These are phyloP conservation scores for Pyrrhia umbra DNA, from an alignment of 2,888 invertebrate species.

Conservation along the genomic window DNA sequence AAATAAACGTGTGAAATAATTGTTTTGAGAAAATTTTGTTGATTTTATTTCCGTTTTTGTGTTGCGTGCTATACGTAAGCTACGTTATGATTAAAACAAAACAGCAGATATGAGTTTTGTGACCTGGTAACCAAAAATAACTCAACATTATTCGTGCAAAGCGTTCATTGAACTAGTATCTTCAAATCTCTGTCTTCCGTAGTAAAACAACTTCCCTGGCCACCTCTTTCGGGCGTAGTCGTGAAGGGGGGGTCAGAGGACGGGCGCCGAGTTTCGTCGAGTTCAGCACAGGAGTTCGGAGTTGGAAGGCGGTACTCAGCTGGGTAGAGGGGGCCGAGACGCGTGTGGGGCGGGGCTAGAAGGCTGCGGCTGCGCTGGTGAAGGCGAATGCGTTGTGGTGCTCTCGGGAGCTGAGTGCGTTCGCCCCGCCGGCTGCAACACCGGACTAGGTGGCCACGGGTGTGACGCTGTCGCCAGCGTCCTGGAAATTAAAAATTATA, in stretches of 20 bases:
- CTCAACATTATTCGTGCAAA: constrained; percentile 60
- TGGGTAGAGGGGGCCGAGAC: constrained; percentile 86
- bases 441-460: constrained; percentile 95
- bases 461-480: constrained; percentile 92
- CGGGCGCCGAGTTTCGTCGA: constrained; percentile 89
- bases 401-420: constrained; percentile 94
- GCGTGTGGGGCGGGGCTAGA: constrained; percentile 81
- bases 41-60: constrained; percentile 3
- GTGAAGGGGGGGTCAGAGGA: constrained; percentile 83
- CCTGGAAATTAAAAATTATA: constrained; percentile 75
- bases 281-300: constrained; percentile 91
- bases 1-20: constrained; percentile 13
- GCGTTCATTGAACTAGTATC: constrained; percentile 64
- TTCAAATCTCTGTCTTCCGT: constrained; percentile 64
- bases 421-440: constrained; percentile 93
- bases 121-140: constrained; percentile 25
- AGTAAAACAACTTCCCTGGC: constrained; percentile 83
- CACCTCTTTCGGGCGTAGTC: constrained; percentile 79
- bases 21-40: constrained; percentile 16
- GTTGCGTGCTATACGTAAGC: constrained; percentile 33
- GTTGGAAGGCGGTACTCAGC: constrained; percentile 90
- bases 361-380: constrained; percentile 84
- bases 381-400: constrained; percentile 85
- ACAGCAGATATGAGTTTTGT: constrained; percentile 17
- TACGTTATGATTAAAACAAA: constrained; percentile 34